A percentile compares a stretch with the other conserved stretches of the same genome.
Evolutionary conservation across 2,797 vertebrate genomes (phyloP).

Genomic region (Acanthopagrus latus): DNA sequence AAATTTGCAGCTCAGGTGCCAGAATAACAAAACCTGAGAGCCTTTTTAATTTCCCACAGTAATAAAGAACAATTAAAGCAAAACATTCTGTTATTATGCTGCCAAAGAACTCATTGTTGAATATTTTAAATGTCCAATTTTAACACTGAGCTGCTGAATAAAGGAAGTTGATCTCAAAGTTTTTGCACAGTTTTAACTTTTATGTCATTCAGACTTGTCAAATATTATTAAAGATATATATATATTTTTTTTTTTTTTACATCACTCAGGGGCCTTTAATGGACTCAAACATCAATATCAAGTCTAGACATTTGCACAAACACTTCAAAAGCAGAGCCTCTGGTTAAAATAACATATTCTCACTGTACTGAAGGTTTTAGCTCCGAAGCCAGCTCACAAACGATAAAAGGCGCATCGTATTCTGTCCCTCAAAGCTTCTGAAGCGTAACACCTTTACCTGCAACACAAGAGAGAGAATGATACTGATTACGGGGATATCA

Average conservation of each 20-base stretch:
- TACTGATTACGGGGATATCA: constrained; percentile 12
- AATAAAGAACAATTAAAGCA: neutral
- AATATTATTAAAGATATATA: neutral
- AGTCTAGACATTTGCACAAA: constrained; percentile 3
- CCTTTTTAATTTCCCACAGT: neutral
- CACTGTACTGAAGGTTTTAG: neutral
- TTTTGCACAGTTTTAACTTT: neutral
- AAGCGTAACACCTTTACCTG: constrained; percentile 39
- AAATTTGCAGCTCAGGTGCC: neutral
- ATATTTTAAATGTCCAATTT: constrained; percentile 28
- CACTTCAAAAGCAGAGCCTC: constrained; percentile 9
- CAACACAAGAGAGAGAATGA: constrained; percentile 32
- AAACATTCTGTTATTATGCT: neutral
- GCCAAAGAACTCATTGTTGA: neutral
- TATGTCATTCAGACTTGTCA: neutral
- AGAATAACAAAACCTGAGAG: neutral
- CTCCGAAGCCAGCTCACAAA: neutral
- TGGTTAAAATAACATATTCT: neutral
- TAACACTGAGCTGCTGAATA: neutral
- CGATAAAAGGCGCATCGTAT: constrained; percentile 32
- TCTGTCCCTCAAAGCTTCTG: constrained; percentile 39
- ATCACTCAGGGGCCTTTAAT: neutral
- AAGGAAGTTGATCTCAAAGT: neutral
- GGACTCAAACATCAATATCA: constrained; percentile 8
- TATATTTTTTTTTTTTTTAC: no score